Evolutionary conservation across 2,888 invertebrate genomes (phyloP).

Genomic region (Drosophila recens): DNA sequence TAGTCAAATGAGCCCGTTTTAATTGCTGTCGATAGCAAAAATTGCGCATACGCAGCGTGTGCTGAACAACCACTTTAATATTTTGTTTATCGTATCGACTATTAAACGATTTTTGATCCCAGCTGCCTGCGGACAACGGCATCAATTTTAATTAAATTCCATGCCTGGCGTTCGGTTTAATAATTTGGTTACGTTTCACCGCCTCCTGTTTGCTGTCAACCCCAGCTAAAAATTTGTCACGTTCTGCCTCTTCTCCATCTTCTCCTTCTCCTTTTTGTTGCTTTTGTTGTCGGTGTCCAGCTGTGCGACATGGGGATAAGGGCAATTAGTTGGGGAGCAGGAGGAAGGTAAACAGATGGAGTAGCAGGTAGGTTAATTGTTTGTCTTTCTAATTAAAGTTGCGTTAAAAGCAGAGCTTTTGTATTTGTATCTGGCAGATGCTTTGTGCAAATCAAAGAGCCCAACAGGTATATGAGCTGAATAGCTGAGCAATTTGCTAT

Average conservation of each 20-base stretch:
- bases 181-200: slow-evolving; percentile 31
- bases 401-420: slow-evolving; percentile 52
- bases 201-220: slow-evolving; percentile 12
- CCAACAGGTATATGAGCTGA: slow-evolving; percentile 27
- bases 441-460: slow-evolving; percentile 70
- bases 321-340: slow-evolving; percentile 4
- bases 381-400: slow-evolving; percentile 73
- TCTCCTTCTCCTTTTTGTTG: background rate
- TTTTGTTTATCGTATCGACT: slow-evolving; percentile 39
- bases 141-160: slow-evolving; percentile 67
- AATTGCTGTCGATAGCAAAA: slow-evolving; percentile 38
- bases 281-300: slow-evolving; percentile 16
- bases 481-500: slow-evolving; percentile 34
- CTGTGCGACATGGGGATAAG: slow-evolving; percentile 17
- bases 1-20: slow-evolving; percentile 32
- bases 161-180: slow-evolving; percentile 20
- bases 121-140: background rate
- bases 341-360: background rate
- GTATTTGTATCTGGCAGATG: slow-evolving; percentile 62
- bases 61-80: slow-evolving; percentile 21
- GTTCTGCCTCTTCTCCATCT: background rate
- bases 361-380: slow-evolving; percentile 42
- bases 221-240: slow-evolving; percentile 23
- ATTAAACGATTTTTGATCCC: slow-evolving; percentile 40
- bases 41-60: slow-evolving; percentile 67